Evolutionary conservation across 92 coral and sea anemone species (phyloP), one percentile per base, ranked within the genome.

Genomic region (Siderastrea siderea): DNA sequence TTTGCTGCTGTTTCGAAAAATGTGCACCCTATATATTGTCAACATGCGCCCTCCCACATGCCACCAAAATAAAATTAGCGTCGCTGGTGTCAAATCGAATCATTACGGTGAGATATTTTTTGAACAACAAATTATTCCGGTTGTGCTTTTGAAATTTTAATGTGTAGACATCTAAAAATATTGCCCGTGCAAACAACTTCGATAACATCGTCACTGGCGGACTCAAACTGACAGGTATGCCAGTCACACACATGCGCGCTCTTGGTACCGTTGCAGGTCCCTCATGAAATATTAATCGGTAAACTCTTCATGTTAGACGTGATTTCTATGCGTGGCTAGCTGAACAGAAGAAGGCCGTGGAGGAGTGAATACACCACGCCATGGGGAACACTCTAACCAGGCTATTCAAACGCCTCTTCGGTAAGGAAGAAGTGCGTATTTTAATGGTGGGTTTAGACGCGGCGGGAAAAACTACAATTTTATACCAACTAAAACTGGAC

Each of bases 361-460:
- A 47, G 38, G 65, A 44, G 78, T 5, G 14, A 17, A 44, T 19
- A 61, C 44, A 47, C 52, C 55, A 69, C 66, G 26, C 49, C 83
- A 98, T 98, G 99, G 99, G 99, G n/a, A 98, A 98, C 55, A 85
- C 95, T 64, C 93, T 98, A 60, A 76, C 95, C 60, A 90, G 87
- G 77, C 81, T 98, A 58, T 98, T 98, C 85, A 92, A 95, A 65
- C 93, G 98, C 16, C 77, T 96, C 64, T 93, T 98, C 55, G 95
- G 98, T 13, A 98, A 96, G 81, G 98, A 98, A 74, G 99, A 98
- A 69, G 93, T 96, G 61, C 95, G 99, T 17, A 91, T 98, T 58
- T 90, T 98, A n/a, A 98, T 98, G 99, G 99, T 98, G 15, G 99
- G 99, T 8, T 71, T 98, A 9, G 99, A 98, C 64, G 98, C 99